Evolutionary conservation across 2,113 vertebrate genomes (phyloP), one percentile per base, ranked within the genome.

Genomic region (Centropus bengalensis): DNA sequence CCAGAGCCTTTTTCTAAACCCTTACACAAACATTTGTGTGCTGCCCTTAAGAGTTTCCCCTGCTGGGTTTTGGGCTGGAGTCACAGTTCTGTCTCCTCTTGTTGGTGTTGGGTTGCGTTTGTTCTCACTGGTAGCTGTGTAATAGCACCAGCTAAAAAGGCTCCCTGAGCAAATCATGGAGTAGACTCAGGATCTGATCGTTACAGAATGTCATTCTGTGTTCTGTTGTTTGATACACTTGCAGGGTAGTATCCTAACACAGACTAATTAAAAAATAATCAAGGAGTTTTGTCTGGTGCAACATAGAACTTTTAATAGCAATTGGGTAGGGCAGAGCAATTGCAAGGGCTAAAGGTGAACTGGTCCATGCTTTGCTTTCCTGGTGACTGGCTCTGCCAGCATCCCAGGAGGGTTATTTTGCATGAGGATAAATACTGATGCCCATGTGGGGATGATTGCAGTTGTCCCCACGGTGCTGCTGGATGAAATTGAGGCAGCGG

Each of bases 401-500:
- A 9, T 2, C 30, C 38, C 0, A 0, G 27, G 10, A 10, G 6
- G 23, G 20, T 55, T 47, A 6, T 67, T 84, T 71, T 9, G 16
- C 0, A 0, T 5, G 51, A 36, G 10, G 9, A 13, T 63, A 2
- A 23, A 6, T 51, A 22, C 73, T 88, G 60, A 90, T 33, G 12
- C 7, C 28, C 6, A 5, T 30, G 32, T 33, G 20, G 30, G 74
- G 82, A 5, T 28, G 21, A 2, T 67, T 56, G 49, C 87, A 99
- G 99, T 99, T 2, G 98, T 98, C 4, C 99, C 99, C 12, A 98
- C 98, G 0, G 96, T 98, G 58, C 96, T 99, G 85, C 83, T 99
- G 97, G 99, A 99, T 10, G 99, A 99, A 96, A 99, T 99, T 5
- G 99, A 99, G 85, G 99, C 99, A 3, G 98, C 99, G 0, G 99